Conservation (phyloP, 2,797 vertebrate species). For the Poeciliopsis paucimaculata region DNA sequence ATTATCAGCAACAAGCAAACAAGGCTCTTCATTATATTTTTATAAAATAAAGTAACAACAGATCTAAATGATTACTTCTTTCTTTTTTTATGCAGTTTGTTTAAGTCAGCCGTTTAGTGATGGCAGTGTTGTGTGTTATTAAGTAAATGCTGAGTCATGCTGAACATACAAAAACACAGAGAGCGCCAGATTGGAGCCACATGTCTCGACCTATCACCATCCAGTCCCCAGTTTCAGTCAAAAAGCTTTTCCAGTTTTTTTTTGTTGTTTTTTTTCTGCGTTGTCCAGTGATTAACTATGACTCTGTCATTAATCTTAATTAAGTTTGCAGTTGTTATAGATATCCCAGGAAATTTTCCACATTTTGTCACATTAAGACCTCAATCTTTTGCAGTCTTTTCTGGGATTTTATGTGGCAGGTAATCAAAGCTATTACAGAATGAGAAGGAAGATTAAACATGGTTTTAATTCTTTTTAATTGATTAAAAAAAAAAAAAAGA, state of each 20-base stretch:
- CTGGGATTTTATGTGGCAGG: not conserved
- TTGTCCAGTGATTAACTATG: not conserved
- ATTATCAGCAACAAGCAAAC: not conserved
- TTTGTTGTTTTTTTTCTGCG: conserved; percentile 1
- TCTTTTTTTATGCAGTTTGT: not conserved
- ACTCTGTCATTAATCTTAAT: not conserved
- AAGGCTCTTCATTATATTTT: conserved; percentile 2
- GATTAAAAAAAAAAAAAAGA: not conserved
- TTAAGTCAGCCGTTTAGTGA: not conserved
- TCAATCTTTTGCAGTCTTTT: not conserved
- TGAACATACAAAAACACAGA: conserved; percentile 50
- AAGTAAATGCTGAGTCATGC: conserved; percentile 70
- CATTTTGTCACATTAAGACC: not conserved
- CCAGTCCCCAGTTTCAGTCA: conserved; percentile 9
- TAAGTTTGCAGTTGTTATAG: not conserved
- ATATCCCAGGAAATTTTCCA: not conserved
- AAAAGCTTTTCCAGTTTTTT: not conserved
- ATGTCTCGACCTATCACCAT: conserved; percentile 42
- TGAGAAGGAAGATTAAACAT: not conserved
- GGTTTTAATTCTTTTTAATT: not conserved
- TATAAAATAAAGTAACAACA: not conserved
- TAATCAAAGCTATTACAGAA: not conserved
- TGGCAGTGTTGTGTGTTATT: not conserved
- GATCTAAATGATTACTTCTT: not conserved
- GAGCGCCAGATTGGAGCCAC: conserved; percentile 50